Evolutionary conservation across 2,113 vertebrate genomes (phyloP).

Genomic region (Ornithorhynchus anatinus): DNA sequence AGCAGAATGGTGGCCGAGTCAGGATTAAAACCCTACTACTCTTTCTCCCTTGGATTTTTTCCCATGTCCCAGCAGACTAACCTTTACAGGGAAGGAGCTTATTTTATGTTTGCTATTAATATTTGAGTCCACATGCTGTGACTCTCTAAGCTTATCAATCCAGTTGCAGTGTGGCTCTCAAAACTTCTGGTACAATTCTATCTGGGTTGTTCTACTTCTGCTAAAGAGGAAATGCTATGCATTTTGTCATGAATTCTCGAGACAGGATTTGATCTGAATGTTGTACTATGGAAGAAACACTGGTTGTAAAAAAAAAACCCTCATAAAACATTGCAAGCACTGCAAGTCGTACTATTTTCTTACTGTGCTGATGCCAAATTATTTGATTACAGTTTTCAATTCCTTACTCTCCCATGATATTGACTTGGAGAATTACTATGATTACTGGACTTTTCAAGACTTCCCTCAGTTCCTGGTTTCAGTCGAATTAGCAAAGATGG

Average conservation of each 20-base stretch:
- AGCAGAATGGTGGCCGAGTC: too few species aligned
- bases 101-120: constrained; percentile 13
- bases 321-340: constrained; percentile 3
- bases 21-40: too few species aligned
- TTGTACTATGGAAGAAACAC: constrained; percentile 12
- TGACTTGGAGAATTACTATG: too few species aligned
- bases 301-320: constrained; percentile 39
- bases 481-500: too few species aligned
- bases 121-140: constrained; percentile 6
- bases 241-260: constrained; percentile 36
- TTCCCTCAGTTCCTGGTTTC: too few species aligned
- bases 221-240: constrained; percentile 29
- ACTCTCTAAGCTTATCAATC: constrained; percentile 8
- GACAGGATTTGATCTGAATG: constrained; percentile 30
- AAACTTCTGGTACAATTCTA: background rate
- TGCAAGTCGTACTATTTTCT: constrained; percentile 11
- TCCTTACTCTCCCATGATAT: too few species aligned
- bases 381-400: constrained; percentile 19
- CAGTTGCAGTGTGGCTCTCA: constrained; percentile 4
- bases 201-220: constrained; percentile 1
- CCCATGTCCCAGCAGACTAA: background rate
- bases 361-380: constrained; percentile 24
- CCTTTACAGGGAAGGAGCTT: background rate
- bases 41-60: constrained; percentile 15
- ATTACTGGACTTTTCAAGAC: too few species aligned